Conservation (phyloP, 2,797 vertebrate species). For the Sorex maritimensis region DNA sequence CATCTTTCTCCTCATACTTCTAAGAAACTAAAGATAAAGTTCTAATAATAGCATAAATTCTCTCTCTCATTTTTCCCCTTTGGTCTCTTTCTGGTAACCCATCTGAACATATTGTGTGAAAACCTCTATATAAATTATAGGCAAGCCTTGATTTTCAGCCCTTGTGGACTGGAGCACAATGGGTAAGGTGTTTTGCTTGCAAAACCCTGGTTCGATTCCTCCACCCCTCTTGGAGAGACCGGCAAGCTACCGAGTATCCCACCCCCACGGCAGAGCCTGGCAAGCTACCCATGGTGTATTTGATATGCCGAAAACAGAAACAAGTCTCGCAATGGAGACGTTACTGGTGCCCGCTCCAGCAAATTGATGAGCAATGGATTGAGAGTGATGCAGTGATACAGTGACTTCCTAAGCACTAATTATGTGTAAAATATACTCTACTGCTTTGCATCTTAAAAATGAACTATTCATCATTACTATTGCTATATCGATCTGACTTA, state of each 20-base stretch:
- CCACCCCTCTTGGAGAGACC: too few species aligned
- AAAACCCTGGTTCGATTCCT: too few species aligned
- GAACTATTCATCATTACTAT: neutral
- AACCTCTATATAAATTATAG: neutral
- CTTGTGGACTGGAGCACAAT: neutral
- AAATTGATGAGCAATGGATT: too few species aligned
- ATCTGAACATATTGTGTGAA: neutral
- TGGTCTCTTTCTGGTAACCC: neutral
- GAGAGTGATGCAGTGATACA: too few species aligned
- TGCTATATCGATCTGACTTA: neutral
- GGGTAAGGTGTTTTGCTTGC: too few species aligned
- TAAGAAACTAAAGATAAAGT: conserved; percentile 1
- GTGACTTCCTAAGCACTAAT: neutral
- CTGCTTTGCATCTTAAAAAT: neutral
- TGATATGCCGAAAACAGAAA: too few species aligned
- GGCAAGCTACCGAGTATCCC: too few species aligned
- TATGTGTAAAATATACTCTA: neutral
- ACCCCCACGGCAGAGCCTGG: too few species aligned
- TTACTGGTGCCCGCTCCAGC: too few species aligned
- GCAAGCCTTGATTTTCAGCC: neutral
- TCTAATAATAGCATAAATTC: neutral
- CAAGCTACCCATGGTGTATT: too few species aligned
- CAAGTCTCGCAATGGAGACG: too few species aligned
- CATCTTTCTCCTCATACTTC: neutral
- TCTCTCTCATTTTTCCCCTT: neutral